Evolutionary conservation across 2,888 invertebrate species (phyloP), one percentile per base, ranked within the genome.

Genomic region (Sarcophaga carnaria): DNA sequence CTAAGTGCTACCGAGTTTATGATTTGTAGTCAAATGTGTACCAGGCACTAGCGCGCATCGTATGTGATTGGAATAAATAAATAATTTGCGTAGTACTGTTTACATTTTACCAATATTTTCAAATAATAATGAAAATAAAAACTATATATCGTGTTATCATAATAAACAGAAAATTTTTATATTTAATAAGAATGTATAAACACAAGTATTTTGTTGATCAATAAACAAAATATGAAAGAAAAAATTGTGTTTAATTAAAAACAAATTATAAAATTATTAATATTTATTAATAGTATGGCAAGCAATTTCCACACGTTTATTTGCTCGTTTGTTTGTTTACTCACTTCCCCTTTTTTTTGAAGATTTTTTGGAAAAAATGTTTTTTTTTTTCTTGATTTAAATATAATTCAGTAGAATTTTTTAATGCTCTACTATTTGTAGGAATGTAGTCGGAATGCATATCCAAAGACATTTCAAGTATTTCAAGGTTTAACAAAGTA

Each of bases 11-110:
- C 14, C 6, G 22, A 70, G 11, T 62, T 54, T 64, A 59, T 45
- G 12, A 74, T 74, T 67, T 49, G 67, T 80, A 74, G 67, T 47
- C 80, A 62, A 64, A n/a, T 63, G 62, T 27, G 66, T 82, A 67
- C 59, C 74, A 70, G 67, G 12, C n/a, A 80, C 45, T 47, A 72
- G 27, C 49, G 37, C 76, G 54, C 71, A 60, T 45, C 45, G 49
- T 60, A 84, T 87, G 87, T 71, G 49, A 69, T 76, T 77, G 63
- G 85, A 70, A 85, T 88, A 81, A 70, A 83, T 69, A 85, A 88
- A 80, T 85, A n/a, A 80, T 70, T 81, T 87, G 87, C 87, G 87
- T 82, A 81, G 85, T 85, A 77, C 17, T 67, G 71, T 77, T 82
- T 54, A 64, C 20, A 62, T 69, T 75, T 69, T 62, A 45, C 76